Evolutionary conservation across 2,113 vertebrate genomes (phyloP), one percentile per base, ranked within the genome.

Genomic region (Electrona antarctica): DNA sequence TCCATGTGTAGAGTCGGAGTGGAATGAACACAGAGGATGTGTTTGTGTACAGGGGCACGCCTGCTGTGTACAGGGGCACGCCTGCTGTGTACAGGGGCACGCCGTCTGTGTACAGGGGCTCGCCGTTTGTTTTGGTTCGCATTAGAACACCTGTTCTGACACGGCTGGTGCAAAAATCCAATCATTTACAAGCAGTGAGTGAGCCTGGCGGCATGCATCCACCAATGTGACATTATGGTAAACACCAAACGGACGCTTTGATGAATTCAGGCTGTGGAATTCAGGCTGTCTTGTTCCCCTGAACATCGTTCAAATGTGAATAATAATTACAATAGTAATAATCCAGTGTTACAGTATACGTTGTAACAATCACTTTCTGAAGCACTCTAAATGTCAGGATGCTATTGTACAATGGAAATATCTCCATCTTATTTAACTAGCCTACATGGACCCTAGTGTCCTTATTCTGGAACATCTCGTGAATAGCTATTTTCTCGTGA

Each of bases 181-280:
- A 61, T 78, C 49, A 74, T 77, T 75, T 77, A 56, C 67, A 49
- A 68, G 68, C 74, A 87, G 72, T 59, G 73, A 69, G 60, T 21
- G 10, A 48, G 79, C 83, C 80, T 67, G 9, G 47, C 78, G 81
- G 79, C 77, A n/a, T 78, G 79, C 77, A n/a, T 78, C 69, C 60
- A 76, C 64, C 73, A 81, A 78, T 75, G 77, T 76, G 77, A 90
- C 83, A 77, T 50, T 41, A 41, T 75, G 73, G 76, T 68, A 71
- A 82, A 80, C 71, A 79, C 74, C 64, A 63, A 78, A 72, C 82
- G 83, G 77, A 84, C 79, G 84, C 47, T 2, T 28, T 48, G 15
- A 14, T 69, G 55, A 49, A 74, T 86, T 69, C 41, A 41, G 15
- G n/a, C 49, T 67, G 2, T 21, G 69, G 64, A 68, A 76, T 77